Evolutionary conservation across 1,140 invertebrate species (phyloP), one percentile per base, ranked within the genome.

Genomic region (Colletes latitarsis): DNA sequence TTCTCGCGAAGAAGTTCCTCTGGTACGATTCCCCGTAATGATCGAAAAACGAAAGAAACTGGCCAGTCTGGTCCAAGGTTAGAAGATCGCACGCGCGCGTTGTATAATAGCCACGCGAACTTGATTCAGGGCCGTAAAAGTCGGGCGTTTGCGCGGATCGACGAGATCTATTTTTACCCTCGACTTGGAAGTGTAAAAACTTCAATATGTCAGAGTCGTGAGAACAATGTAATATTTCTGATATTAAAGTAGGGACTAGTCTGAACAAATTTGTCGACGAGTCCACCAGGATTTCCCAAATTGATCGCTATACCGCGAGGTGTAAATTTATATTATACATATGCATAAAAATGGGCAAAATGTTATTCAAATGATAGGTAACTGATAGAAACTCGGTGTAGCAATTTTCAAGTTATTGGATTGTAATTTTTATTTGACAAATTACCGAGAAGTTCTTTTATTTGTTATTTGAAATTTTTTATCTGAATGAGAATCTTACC

Each of bases 101-200:
- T 87, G 83, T 85, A 85, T 83, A 83, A 85, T 81, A 82, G 60
- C 67, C 66, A 80, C 53, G 57, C 74, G 82, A 57, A 49, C 78
- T 82, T 62, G 55, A 76, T 60, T 58, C 85, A 87, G 85, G 81
- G 73, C 73, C 84, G 81, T 86, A 75, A 53, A 60, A 49, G 71
- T 74, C n/a, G 72, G 57, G 75, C 69, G 53, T 41, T 52, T 17
- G 21, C 57, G 41, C 30, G 43, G 70, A 49, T 21, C 53, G 41
- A 60, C 12, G 58, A 8, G 57, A 60, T 86, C 85, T 87, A 87
- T 87, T 87, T 87, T 70, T 77, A 83, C 49, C 46, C 12, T 4
- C 46, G 43, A 30, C 46, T 74, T 55, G 43, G 19, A 46, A 46
- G 4, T 4, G 19, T 14, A n/a, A 69, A n/a, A 63, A 41, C 39